Evolutionary conservation across 2,113 vertebrate genomes (phyloP).

Genomic region (Otocyon megalotis): DNA sequence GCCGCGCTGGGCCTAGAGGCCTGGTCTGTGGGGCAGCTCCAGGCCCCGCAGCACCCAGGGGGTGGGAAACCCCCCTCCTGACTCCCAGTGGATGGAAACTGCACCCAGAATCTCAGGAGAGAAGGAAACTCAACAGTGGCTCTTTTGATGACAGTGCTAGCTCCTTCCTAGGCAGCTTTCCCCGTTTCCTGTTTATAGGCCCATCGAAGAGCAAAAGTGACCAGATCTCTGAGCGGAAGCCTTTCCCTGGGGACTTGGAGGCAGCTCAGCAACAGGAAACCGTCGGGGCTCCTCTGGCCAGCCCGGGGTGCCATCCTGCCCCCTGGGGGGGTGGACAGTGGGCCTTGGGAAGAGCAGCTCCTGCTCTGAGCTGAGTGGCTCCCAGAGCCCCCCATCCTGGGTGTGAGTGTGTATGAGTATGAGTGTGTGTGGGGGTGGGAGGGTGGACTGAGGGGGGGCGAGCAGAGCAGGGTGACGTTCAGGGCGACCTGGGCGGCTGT

Average conservation of each 20-base stretch:
- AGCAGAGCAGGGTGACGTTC: too few relatives aligned
- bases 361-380: too few relatives aligned
- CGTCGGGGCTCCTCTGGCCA: neutral
- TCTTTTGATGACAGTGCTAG: neutral
- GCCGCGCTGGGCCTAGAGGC: neutral
- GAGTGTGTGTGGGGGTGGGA: too few relatives aligned
- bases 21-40: neutral
- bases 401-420: too few relatives aligned
- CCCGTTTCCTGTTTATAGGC: constrained; percentile 68
- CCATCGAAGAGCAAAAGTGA: constrained; percentile 19
- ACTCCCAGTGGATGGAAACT: neutral
- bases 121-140: neutral
- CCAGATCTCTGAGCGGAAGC: neutral
- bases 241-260: constrained; percentile 50
- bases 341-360: neutral
- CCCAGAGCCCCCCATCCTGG: neutral
- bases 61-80: neutral
- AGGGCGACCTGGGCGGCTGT: too few relatives aligned
- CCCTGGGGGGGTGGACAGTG: fast-evolving
- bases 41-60: neutral
- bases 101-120: neutral
- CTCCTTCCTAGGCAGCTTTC: constrained; percentile 5
- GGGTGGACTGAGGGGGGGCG: too few relatives aligned
- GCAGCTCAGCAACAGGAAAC: neutral
- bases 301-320: neutral